Evolutionary conservation across 2,888 invertebrate species (phyloP).

Genomic region (Tolmerus cingulatus): DNA sequence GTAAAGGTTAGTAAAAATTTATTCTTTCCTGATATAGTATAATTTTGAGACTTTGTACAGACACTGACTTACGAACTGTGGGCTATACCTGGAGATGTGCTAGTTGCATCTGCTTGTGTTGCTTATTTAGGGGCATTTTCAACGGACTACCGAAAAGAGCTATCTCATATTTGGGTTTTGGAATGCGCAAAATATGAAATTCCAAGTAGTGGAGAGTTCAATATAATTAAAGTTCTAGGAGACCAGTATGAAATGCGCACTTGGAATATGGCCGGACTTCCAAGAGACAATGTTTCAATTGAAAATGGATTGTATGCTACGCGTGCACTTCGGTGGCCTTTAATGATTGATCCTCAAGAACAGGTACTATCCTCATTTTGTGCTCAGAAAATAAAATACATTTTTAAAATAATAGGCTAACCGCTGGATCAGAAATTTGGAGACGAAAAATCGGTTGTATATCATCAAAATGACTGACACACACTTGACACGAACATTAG

Average conservation of each 20-base stretch:
- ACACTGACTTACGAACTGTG: conserved; percentile 72
- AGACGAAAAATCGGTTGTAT: conserved; percentile 75
- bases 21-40: neutral
- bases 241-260: conserved; percentile 86
- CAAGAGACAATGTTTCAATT: conserved; percentile 85
- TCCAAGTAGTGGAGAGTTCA: conserved; percentile 75
- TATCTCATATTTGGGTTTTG: conserved; percentile 74
- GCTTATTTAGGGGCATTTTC: conserved; percentile 94
- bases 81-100: conserved; percentile 84
- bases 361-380: conserved; percentile 67
- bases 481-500: conserved; percentile 78
- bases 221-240: conserved; percentile 75
- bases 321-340: conserved; percentile 82
- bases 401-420: conserved; percentile 71
- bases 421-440: conserved; percentile 91
- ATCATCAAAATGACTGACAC: conserved; percentile 82
- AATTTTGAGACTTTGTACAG: conserved; percentile 55
- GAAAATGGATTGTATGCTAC: conserved; percentile 93
- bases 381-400: conserved; percentile 7
- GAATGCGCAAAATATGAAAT: conserved; percentile 73
- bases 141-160: conserved; percentile 71
- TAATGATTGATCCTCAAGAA: conserved; percentile 95
- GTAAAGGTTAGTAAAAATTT: conserved; percentile 62
- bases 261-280: conserved; percentile 90
- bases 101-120: conserved; percentile 86